Base-by-base conservation (phyloP, 2,797 vertebrate species). In the Micrastur ruficollis region DNA sequence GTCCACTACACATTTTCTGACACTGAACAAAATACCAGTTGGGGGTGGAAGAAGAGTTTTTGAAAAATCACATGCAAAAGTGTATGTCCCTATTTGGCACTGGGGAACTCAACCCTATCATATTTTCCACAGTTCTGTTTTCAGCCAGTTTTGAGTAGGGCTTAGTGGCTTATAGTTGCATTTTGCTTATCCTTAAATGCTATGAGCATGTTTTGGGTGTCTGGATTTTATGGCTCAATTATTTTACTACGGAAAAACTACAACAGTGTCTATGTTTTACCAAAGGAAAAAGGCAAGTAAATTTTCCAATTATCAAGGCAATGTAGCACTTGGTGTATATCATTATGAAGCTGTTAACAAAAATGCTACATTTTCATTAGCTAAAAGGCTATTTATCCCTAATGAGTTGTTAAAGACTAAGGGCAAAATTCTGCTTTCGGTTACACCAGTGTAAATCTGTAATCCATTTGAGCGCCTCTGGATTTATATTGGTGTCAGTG, bases 341-440 rank as follows among this genome's bases (percentile, higher is more conserved):
- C 90, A 86, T 94, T 79, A 96, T 81, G 86, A 95, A 88, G 61
- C 75, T 59, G 68, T 76, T 96, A 90, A 93, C 90, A 92, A 82
- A 84, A 96, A 97, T 81, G 82, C 12, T 75, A 61, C 65, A 91
- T 91, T 96, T 96, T 95, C 94, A 94, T 92, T 93, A 96, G 84
- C 95, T 96, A 89, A 96, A 97, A 97, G 82, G 76, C 97, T 92
- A 93, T 97, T 98, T 97, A 90, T 95, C 74, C 86, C 91, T 97
- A 97, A 97, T 90, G 85, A 95, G 90, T 44, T 86, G 74, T 93
- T 93, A 83, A 82, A 81, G 85, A 94, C 67, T 71, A 92, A 86
- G 55, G 89, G 94, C 61, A 91, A 95, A 93, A 94, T 88, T 92
- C 81, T 58, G n/a, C 75, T 89, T 93, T 91, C 82, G 63, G 59